These are phyloP conservation scores for Malacoraja senta DNA, from an alignment of 2,797 vertebrate species.

Conservation along the genomic window DNA sequence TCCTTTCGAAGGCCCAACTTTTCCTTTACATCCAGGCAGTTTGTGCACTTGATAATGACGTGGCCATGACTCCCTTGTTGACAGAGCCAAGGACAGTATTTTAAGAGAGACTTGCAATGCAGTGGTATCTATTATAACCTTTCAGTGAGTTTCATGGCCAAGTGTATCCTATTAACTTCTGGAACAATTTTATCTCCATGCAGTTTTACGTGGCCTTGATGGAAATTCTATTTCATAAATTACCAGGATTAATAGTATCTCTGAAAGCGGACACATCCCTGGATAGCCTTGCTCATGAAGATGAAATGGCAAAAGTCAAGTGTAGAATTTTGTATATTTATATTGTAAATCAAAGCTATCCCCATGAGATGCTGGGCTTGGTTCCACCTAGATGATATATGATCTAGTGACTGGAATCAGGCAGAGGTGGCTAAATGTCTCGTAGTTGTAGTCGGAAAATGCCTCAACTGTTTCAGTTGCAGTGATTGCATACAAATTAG, in stretches of 20 bases:
- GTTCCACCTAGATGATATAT: constrained; percentile 2
- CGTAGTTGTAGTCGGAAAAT: not conserved
- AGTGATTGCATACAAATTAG: too few species aligned
- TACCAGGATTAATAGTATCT: not conserved
- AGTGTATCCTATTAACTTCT: not conserved
- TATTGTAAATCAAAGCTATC: not conserved
- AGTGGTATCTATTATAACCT: too few species aligned
- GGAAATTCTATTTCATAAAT: not conserved
- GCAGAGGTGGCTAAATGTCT: not conserved
- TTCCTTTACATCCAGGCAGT: not conserved
- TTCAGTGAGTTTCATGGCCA: not conserved
- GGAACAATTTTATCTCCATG: not conserved
- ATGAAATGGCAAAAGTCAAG: not conserved
- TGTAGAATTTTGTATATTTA: constrained; percentile 3
- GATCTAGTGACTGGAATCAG: not conserved
- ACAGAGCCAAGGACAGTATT: not conserved
- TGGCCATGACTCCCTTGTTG: not conserved
- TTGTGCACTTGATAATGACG: not conserved
- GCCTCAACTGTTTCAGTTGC: not conserved
- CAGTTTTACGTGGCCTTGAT: not conserved
- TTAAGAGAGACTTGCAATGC: not conserved
- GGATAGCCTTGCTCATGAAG: not conserved
- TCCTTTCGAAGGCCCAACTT: not conserved
- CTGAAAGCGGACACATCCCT: not conserved
- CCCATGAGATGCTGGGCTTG: not conserved